These are phyloP conservation scores for Ibidorhyncha struthersii DNA, from an alignment of 2,113 vertebrate species.

Conservation along the genomic window DNA sequence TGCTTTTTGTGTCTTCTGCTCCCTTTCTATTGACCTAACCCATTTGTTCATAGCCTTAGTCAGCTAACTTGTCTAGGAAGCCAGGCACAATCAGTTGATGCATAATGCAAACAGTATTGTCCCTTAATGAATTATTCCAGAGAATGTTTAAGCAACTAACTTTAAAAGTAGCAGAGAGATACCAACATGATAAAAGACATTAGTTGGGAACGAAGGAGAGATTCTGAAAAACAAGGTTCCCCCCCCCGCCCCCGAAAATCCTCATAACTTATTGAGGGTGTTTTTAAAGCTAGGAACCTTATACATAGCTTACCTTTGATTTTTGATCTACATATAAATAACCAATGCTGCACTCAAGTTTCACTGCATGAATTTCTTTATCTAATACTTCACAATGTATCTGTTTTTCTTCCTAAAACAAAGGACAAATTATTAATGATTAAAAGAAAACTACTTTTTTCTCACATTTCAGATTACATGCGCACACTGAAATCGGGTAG, in stretches of 20 bases:
- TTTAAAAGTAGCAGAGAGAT: not conserved
- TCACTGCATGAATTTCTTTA: constrained; percentile 73
- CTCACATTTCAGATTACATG: not conserved
- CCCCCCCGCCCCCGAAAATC: not conserved
- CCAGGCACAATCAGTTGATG: not conserved
- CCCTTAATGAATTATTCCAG: not conserved
- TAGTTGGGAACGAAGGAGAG: not conserved
- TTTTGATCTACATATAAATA: constrained; percentile 83
- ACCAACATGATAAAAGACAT: not conserved
- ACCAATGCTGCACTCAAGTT: constrained; percentile 83
- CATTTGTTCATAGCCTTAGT: not conserved
- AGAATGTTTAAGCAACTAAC: not conserved
- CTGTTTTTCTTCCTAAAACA: constrained; percentile 83
- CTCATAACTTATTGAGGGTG: not conserved
- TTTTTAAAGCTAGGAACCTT: not conserved
- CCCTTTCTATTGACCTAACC: not conserved
- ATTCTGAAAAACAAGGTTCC: not conserved
- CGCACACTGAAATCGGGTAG: not conserved
- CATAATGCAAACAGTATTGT: not conserved
- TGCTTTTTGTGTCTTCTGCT: not conserved
- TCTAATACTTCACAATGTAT: constrained; percentile 84
- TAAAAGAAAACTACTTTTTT: not conserved
- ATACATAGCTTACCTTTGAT: constrained; percentile 79
- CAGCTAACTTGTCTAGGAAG: not conserved
- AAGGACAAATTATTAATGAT: not conserved